Evolutionary conservation across 2,113 vertebrate genomes (phyloP), one percentile per base, ranked within the genome.

Genomic region (Muntiacus reevesi): DNA sequence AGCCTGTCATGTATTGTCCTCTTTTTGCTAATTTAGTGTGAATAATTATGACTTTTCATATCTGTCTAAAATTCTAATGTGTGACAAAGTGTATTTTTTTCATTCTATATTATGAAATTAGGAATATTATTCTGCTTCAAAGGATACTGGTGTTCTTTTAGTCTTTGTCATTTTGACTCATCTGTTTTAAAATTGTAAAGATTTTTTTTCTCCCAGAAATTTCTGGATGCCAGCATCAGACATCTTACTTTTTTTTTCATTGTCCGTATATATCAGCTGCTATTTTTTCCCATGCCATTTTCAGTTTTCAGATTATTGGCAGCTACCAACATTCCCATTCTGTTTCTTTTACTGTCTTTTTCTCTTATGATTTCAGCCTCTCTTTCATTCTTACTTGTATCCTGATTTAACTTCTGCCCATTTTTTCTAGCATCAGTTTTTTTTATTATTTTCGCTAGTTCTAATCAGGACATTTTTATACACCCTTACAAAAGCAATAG

Each of bases 21-120:
- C 28, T 92, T 33, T 4, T 96, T 97, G n/a, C 25, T 96, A 54
- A 93, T 91, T 96, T 93, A 79, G 5, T 83, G 21, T 93, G 60
- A 92, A 54, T 88, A 88, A 82, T 94, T 92, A 54, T 1, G 16
- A 19, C 71, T 84, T 96, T 97, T 91, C 14, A 71, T 50, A n/a
- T 94, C 25, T 91, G 6, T 64, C 76, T 55, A 90, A 55, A 87
- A 82, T 93, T 95, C 52, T n/a, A 28, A 19, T 87, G 5, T 85
- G 78, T 59, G 25, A 87, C 57, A 87, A 79, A 84, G 4, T 15
- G 1, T 93, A 55, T 54, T 86, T 96, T 84, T 86, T 9, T 14
- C 47, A 7, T 95, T 95, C 7, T 14, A 1, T 84, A 28, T 76
- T 78, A 21, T 79, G 57, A 30, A 92, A 71, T 87, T 79, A 76